phyloP scores from a whole-genome alignment of 1,140 invertebrate species.

The Anoplophora glabripennis region DNA sequence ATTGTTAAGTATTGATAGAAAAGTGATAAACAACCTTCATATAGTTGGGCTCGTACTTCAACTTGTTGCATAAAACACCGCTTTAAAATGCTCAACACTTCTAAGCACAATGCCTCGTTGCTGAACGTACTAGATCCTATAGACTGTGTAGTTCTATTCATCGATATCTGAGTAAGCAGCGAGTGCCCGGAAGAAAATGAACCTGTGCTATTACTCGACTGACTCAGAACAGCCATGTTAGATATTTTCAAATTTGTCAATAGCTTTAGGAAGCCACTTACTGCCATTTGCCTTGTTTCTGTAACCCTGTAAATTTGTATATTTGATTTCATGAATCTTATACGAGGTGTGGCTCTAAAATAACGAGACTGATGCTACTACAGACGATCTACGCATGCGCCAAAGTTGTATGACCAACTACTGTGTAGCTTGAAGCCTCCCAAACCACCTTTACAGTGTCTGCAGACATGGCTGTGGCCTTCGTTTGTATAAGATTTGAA shows the following conservation, averaged over 20 bases:
- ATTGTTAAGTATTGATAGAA: not conserved
- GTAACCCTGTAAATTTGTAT: conserved; percentile 44
- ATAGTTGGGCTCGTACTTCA: conserved; percentile 56
- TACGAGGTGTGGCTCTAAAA: no score
- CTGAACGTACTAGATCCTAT: conserved; percentile 41
- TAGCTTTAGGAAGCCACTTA: conserved; percentile 56
- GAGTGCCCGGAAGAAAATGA: conserved; percentile 42
- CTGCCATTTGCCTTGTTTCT: conserved; percentile 54
- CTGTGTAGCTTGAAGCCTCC: no score
- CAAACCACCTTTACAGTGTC: no score
- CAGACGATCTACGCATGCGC: no score
- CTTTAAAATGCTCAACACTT: conserved; percentile 58
- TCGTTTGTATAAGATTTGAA: no score
- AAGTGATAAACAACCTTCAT: conserved; percentile 56
- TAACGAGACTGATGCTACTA: no score
- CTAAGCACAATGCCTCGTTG: conserved; percentile 57
- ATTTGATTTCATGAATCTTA: no score
- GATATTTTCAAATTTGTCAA: conserved; percentile 54
- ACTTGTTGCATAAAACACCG: conserved; percentile 60
- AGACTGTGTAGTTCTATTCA: conserved; percentile 45
- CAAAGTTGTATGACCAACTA: no score
- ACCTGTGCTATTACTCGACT: conserved; percentile 40
- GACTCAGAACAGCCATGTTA: conserved; percentile 50
- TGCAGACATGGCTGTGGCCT: no score
- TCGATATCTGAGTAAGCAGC: conserved; percentile 51